Evolutionary conservation across 2,888 invertebrate species (phyloP).

Genomic region (Luperina nickerlii): DNA sequence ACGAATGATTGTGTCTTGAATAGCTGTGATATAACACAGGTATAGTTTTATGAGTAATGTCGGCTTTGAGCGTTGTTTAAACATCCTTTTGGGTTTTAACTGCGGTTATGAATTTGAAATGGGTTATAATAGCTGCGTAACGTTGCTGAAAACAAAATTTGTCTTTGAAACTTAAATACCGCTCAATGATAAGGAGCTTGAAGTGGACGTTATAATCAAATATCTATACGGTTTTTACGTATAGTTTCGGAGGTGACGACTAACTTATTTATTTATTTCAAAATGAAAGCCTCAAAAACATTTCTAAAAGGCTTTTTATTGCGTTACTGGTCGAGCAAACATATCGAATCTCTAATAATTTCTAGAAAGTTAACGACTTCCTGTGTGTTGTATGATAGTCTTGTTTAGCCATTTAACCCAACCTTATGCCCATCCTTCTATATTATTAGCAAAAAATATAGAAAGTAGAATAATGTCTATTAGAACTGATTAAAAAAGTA

Average conservation of each 20-base stretch:
- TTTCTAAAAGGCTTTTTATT: background rate
- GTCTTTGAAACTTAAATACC: background rate
- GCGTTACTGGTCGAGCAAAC: background rate
- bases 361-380: background rate
- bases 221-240: background rate
- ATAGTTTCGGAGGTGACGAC: background rate
- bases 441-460: background rate
- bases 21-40: slow-evolving; percentile 57
- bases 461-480: background rate
- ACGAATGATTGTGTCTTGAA: slow-evolving; percentile 61
- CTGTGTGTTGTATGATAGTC: background rate
- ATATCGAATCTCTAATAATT: background rate
- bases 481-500: background rate
- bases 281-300: background rate
- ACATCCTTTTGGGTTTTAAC: slow-evolving; percentile 63
- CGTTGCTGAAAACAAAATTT: background rate
- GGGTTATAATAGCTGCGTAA: slow-evolving; percentile 18
- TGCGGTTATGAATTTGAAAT: slow-evolving; percentile 56
- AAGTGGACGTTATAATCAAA: background rate
- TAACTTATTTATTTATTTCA: background rate
- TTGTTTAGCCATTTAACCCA: background rate
- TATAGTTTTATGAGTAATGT: slow-evolving; percentile 60
- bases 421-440: background rate
- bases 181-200: background rate
- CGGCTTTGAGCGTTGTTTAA: slow-evolving; percentile 60